A percentile compares a stretch with the other conserved stretches of the same genome.
Evolutionary conservation across 2,888 invertebrate species (phyloP).

Genomic region (Polydrusus pterygomalis): DNA sequence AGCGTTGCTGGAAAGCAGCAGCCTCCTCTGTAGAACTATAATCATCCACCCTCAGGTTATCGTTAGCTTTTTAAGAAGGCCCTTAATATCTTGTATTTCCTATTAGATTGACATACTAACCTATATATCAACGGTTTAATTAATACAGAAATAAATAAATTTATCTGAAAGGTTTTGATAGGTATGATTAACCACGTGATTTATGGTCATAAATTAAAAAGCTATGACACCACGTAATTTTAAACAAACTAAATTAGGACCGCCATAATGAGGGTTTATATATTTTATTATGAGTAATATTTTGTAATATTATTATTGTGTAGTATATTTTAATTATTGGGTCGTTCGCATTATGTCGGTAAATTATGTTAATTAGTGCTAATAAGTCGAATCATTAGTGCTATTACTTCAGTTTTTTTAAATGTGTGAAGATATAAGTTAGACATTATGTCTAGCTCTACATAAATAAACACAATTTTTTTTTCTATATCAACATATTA

Average conservation of each 20-base stretch:
- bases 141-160: neutral
- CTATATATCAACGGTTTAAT: neutral
- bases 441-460: too few relatives aligned
- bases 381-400: neutral
- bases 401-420: neutral
- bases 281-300: slow-evolving; percentile 20
- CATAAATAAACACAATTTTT: too few relatives aligned
- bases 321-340: slow-evolving; percentile 26
- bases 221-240: slow-evolving; percentile 27
- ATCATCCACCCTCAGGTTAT: too few relatives aligned
- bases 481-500: too few relatives aligned
- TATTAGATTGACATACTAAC: too few relatives aligned
- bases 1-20: too few relatives aligned
- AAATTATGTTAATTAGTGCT: slow-evolving; percentile 23
- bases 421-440: too few relatives aligned
- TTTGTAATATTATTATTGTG: slow-evolving; percentile 57
- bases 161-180: slow-evolving; percentile 8
- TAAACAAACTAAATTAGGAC: slow-evolving; percentile 38
- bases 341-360: slow-evolving; percentile 13
- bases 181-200: slow-evolving; percentile 32
- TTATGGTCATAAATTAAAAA: slow-evolving; percentile 47
- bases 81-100: too few relatives aligned
- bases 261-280: slow-evolving; percentile 26
- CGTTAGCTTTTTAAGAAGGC: too few relatives aligned
- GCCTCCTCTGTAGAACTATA: too few relatives aligned